Evolutionary conservation across 2,797 vertebrate genomes (phyloP).

Genomic region (Cyclura pinguis): DNA sequence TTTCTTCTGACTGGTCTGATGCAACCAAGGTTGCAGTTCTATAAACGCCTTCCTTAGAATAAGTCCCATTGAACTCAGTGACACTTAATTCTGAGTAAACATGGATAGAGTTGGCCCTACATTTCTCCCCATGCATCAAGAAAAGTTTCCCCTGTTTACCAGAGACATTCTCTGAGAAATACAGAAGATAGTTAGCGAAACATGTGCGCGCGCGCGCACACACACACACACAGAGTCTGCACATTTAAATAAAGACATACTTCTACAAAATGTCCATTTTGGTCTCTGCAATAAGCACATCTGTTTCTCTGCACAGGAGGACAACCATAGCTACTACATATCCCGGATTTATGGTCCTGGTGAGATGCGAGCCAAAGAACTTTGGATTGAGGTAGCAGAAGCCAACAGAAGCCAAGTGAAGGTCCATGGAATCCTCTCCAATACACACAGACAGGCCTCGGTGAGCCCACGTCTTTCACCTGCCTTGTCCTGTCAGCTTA

Average conservation of each 20-base stretch:
- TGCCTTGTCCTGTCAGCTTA: neutral
- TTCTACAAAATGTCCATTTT: neutral
- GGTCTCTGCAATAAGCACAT: neutral
- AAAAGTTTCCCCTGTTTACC: neutral
- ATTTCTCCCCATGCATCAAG: neutral
- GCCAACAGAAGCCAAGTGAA: constrained; percentile 83
- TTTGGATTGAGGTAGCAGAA: constrained; percentile 87
- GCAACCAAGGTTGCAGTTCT: neutral
- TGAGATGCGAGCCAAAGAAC: constrained; percentile 77
- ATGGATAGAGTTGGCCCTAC: neutral
- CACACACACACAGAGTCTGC: neutral
- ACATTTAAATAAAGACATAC: neutral
- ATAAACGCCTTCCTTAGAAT: neutral
- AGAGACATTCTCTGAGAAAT: neutral
- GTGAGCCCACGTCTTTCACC: constrained; percentile 76
- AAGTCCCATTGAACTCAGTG: neutral
- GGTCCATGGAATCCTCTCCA: constrained; percentile 91
- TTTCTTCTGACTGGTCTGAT: neutral
- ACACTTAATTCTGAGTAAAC: neutral
- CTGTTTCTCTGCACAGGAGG: constrained; percentile 80
- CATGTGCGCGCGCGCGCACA: neutral
- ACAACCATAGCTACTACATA: constrained; percentile 89
- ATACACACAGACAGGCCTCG: constrained; percentile 90
- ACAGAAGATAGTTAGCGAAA: neutral
- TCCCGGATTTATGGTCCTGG: constrained; percentile 83